Conservation (phyloP, 2,113 vertebrate species). For the Onychorhynchus coronatus region DNA sequence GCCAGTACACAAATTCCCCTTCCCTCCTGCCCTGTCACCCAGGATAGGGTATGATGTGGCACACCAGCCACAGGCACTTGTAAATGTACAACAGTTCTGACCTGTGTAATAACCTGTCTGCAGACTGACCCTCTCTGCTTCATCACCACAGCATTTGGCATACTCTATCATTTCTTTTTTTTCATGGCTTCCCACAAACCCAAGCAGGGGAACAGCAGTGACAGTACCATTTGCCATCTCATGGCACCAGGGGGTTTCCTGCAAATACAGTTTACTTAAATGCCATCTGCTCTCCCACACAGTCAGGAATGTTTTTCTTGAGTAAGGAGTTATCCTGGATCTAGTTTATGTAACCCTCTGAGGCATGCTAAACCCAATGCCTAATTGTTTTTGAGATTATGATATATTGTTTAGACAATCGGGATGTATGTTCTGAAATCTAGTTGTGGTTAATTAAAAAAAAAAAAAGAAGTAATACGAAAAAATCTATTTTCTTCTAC, state of each 20-base stretch:
- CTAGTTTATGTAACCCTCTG: slow-evolving; percentile 1
- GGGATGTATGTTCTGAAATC: not conserved
- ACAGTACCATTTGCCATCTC: slow-evolving; percentile 41
- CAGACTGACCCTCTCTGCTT: not conserved
- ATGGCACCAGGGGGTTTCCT: not conserved
- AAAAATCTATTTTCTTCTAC: not conserved
- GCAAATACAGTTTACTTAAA: slow-evolving; percentile 38
- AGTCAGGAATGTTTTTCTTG: slow-evolving; percentile 20
- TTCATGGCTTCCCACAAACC: not conserved
- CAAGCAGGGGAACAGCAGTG: not conserved
- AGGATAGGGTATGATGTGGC: not conserved
- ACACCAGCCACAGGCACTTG: not conserved
- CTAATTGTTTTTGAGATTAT: not conserved
- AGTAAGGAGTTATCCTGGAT: not conserved
- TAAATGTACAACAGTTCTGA: not conserved
- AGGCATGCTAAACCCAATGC: not conserved
- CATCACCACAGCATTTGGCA: not conserved
- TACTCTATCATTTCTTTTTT: not conserved
- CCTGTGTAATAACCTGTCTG: not conserved
- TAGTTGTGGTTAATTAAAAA: not conserved
- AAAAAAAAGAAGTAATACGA: not conserved
- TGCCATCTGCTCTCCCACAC: slow-evolving; percentile 42
- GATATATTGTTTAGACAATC: not conserved
- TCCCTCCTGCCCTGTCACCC: not conserved
- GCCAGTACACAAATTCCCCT: not conserved